These are phyloP conservation scores for Phrynocephalus guinanensis DNA, from an alignment of 2,797 vertebrate species.

Conservation along the genomic window DNA sequence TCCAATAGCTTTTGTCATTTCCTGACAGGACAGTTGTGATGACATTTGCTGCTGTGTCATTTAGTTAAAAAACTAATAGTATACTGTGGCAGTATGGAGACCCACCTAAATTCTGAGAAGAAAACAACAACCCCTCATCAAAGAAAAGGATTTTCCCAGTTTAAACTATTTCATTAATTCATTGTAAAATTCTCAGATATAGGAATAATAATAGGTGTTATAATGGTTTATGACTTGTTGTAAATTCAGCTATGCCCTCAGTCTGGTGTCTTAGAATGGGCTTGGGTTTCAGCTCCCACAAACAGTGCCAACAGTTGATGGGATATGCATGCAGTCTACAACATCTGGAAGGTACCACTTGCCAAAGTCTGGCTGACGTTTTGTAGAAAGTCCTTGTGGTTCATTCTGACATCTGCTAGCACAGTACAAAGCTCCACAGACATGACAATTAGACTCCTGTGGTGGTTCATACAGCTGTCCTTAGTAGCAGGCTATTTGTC, in stretches of 20 bases:
- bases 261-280: no score
- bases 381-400: not conserved
- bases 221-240: not conserved
- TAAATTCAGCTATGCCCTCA: not conserved
- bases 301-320: not conserved
- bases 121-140: not conserved
- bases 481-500: not conserved
- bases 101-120: not conserved
- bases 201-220: not conserved
- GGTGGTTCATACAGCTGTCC: not conserved
- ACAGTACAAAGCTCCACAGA: not conserved
- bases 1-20: slow-evolving; percentile 2
- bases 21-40: not conserved
- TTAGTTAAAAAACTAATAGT: not conserved
- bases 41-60: not conserved
- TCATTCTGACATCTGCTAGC: not conserved
- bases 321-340: not conserved
- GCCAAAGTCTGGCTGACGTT: not conserved
- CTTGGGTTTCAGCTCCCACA: not conserved
- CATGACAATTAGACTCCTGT: no score
- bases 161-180: not conserved
- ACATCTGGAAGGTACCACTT: not conserved
- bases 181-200: not conserved
- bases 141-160: not conserved
- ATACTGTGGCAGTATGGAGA: not conserved